phyloP scores from a whole-genome alignment of 2,888 invertebrate genomes.

The Drosophila picticornis region DNA sequence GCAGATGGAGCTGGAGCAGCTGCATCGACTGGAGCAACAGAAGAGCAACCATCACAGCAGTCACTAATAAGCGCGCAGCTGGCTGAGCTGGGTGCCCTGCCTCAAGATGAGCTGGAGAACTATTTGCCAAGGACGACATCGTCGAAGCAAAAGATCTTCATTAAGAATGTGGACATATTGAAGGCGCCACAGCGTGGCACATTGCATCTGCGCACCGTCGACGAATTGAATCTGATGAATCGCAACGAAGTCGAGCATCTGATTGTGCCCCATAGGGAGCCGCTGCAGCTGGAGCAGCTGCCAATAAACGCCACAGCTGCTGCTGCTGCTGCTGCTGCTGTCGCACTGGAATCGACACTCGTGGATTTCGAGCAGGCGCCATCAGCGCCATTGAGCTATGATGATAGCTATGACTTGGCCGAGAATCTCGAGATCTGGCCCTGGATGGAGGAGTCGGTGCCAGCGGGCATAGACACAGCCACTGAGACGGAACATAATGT shows the following conservation, averaged over 20 bases:
- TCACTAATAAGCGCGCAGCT: slow-evolving; percentile 21
- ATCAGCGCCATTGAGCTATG: slow-evolving; percentile 55
- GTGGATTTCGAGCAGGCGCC: slow-evolving; percentile 29
- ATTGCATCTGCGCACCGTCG: slow-evolving; percentile 84
- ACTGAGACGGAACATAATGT: slow-evolving; percentile 21
- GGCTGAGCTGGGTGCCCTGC: slow-evolving; percentile 31
- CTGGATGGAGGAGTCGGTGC: slow-evolving; percentile 64
- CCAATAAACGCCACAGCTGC: slow-evolving; percentile 16
- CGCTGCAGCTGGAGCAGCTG: slow-evolving; percentile 51
- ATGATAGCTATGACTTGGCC: slow-evolving; percentile 72
- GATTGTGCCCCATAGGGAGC: slow-evolving; percentile 82
- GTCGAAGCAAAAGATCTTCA: slow-evolving; percentile 82
- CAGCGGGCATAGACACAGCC: slow-evolving; percentile 11
- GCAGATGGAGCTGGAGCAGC: slow-evolving; percentile 27
- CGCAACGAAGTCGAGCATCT: slow-evolving; percentile 84
- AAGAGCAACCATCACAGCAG: background rate
- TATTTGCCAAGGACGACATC: slow-evolving; percentile 41
- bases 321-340: background rate
- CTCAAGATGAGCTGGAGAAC: slow-evolving; percentile 32
- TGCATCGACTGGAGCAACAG: background rate
- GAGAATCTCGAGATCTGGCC: slow-evolving; percentile 78
- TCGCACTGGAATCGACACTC: slow-evolving; percentile 26
- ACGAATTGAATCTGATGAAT: slow-evolving; percentile 85
- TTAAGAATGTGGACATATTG: slow-evolving; percentile 82
- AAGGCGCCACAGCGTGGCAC: slow-evolving; percentile 82